These are phyloP conservation scores for Melinaea marsaeus DNA, from an alignment of 2,888 invertebrate genomes.

Conservation along the genomic window DNA sequence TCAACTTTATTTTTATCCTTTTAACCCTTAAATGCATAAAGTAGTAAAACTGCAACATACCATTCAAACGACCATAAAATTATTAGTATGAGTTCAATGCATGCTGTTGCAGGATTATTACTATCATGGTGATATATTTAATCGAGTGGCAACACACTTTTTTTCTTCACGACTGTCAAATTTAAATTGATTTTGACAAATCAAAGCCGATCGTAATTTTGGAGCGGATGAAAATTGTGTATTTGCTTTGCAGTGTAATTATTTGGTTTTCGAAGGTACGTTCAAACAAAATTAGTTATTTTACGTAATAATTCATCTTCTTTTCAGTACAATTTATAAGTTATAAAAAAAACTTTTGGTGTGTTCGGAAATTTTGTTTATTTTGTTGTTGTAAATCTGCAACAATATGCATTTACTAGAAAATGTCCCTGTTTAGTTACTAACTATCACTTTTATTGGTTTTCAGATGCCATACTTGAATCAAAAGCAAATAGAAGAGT, in stretches of 20 bases:
- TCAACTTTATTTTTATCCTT: background rate
- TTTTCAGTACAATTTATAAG: slow-evolving; percentile 36
- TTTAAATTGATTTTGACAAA: too few relatives aligned
- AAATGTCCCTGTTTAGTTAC: slow-evolving; percentile 33
- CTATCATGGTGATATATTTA: slow-evolving; percentile 37
- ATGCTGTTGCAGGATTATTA: slow-evolving; percentile 34
- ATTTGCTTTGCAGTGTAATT: slow-evolving; percentile 35
- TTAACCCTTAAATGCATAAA: slow-evolving; percentile 19
- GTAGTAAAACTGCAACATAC: too few relatives aligned
- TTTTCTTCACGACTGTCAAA: too few relatives aligned
- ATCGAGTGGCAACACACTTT: slow-evolving; percentile 29
- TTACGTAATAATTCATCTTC: slow-evolving; percentile 38
- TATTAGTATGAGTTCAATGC: too few relatives aligned
- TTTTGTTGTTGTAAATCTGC: slow-evolving; percentile 23
- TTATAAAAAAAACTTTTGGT: slow-evolving; percentile 35
- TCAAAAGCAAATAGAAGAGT: slow-evolving; percentile 36
- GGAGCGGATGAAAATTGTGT: slow-evolving; percentile 33
- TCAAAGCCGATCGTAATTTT: too few relatives aligned
- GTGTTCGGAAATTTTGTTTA: slow-evolving; percentile 33
- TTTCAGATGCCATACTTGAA: slow-evolving; percentile 1
- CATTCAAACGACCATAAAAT: too few relatives aligned
- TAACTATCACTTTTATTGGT: slow-evolving; percentile 15
- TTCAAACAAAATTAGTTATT: slow-evolving; percentile 35
- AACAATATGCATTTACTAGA: slow-evolving; percentile 3
- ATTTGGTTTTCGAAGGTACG: slow-evolving; percentile 36